phyloP scores from a whole-genome alignment of 2,113 vertebrate species.

The Mus musculus region GRCm39 chr5:77148001-77148500 shows the following conservation, averaged over 20 bases:
- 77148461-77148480: neutral
- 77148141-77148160: constrained; percentile 1
- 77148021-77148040: neutral
- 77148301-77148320: constrained; percentile 7
- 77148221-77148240: neutral
- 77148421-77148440: neutral
- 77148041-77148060: neutral
- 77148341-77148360: neutral
- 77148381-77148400: neutral
- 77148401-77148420: neutral
- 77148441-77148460: neutral
- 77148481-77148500: neutral
- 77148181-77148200: neutral
- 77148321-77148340: neutral
- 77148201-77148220: neutral
- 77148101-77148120: neutral
- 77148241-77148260: neutral
- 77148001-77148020: neutral
- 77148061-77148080: neutral
- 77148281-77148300: neutral
- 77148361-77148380: neutral
- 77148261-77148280: neutral
- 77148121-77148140: neutral
- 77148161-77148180: neutral
- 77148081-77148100: neutral